Evolutionary conservation across 2,888 invertebrate genomes (phyloP).

Genomic region (Cheilosia variabilis): DNA sequence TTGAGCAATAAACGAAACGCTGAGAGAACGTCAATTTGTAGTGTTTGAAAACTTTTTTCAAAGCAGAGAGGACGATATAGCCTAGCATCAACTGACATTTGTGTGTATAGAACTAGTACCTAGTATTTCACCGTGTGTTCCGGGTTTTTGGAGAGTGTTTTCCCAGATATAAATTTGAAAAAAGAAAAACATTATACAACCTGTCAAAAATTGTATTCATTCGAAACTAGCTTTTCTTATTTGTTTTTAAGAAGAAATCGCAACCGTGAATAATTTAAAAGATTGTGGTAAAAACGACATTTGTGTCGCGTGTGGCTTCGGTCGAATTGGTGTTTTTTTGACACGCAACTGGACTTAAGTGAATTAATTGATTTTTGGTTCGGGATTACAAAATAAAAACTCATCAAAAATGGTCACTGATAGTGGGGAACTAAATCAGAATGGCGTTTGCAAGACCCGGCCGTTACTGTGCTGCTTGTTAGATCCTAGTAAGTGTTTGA

Average conservation of each 20-base stretch:
- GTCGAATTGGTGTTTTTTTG: background rate
- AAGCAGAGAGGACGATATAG: slow-evolving; percentile 41
- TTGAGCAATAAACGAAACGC: slow-evolving; percentile 1
- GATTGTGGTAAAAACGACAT: background rate
- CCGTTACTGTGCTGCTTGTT: slow-evolving; percentile 83
- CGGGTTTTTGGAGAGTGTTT: slow-evolving; percentile 47
- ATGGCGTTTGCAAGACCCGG: slow-evolving; percentile 82
- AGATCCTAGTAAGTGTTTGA: slow-evolving; percentile 82
- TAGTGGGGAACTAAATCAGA: slow-evolving; percentile 80
- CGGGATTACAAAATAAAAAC: slow-evolving; percentile 23
- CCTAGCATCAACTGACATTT: slow-evolving; percentile 53
- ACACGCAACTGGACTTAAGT: slow-evolving; percentile 10
- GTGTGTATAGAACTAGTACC: slow-evolving; percentile 48
- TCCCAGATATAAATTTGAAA: slow-evolving; percentile 35
- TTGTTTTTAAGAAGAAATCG: background rate
- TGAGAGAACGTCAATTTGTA: slow-evolving; percentile 3
- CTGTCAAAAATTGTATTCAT: slow-evolving; percentile 37
- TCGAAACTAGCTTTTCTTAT: background rate
- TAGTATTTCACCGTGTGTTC: slow-evolving; percentile 56
- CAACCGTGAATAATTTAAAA: background rate
- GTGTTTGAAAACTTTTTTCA: slow-evolving; percentile 52
- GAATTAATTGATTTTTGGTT: slow-evolving; percentile 6
- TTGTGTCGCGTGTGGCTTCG: slow-evolving; percentile 29
- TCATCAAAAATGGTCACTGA: slow-evolving; percentile 77
- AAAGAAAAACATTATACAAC: slow-evolving; percentile 12